Evolutionary conservation across 2,888 invertebrate species (phyloP).

Genomic region (Tenthredo notha): DNA sequence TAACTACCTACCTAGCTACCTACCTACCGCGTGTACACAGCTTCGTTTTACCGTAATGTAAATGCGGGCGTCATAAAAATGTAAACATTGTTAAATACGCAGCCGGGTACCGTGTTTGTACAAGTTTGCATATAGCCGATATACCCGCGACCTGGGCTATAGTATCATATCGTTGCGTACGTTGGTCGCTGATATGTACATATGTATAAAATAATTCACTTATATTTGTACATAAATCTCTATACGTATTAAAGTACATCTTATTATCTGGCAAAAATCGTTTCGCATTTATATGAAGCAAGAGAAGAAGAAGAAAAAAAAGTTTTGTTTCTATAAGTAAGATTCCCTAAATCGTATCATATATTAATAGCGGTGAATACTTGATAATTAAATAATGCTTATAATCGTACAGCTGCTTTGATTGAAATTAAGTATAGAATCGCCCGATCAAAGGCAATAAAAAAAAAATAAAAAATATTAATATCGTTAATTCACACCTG

Average conservation of each 20-base stretch:
- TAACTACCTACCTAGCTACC: too few relatives aligned
- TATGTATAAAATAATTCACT: too few relatives aligned
- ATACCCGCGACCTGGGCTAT: slow-evolving; percentile 19
- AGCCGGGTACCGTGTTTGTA: neutral
- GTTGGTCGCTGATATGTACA: neutral
- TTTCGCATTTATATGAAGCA: too few relatives aligned
- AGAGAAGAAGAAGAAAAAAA: too few relatives aligned
- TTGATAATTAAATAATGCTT: too few relatives aligned
- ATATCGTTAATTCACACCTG: slow-evolving; percentile 13
- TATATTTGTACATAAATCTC: too few relatives aligned
- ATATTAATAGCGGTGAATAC: too few relatives aligned
- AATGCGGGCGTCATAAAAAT: slow-evolving; percentile 43
- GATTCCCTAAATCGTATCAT: too few relatives aligned
- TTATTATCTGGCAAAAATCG: too few relatives aligned
- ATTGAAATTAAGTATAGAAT: neutral
- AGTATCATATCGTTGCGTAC: neutral
- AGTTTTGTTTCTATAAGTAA: too few relatives aligned
- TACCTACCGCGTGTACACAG: neutral
- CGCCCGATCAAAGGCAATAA: neutral
- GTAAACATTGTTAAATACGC: slow-evolving; percentile 49
- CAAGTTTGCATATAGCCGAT: slow-evolving; percentile 1
- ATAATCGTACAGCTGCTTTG: neutral
- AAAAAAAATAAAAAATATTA: neutral
- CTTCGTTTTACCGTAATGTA: slow-evolving; percentile 31
- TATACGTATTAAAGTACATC: too few relatives aligned